Conservation (phyloP, 53 echinoderm and acorn worm species). For the Mesocentrotus franciscanus region DNA sequence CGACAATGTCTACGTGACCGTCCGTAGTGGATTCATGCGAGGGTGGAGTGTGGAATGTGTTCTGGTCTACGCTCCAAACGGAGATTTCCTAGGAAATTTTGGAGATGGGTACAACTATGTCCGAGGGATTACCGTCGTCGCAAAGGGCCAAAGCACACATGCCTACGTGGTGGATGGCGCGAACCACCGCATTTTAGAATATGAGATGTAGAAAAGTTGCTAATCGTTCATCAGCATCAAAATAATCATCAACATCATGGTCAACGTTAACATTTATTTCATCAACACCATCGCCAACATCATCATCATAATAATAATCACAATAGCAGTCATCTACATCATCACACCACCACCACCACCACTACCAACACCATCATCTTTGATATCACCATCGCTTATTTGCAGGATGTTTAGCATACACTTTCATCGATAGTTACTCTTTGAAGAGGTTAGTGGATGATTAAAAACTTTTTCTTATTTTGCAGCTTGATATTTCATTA, state of each 20-base stretch:
- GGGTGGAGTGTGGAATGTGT: slow-evolving; percentile 61
- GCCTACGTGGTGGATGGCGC: slow-evolving; percentile 71
- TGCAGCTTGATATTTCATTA: too few relatives aligned
- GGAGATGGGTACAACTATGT: slow-evolving; percentile 70
- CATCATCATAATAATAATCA: background rate
- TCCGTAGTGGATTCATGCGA: slow-evolving; percentile 53
- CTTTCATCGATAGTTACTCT: too few relatives aligned
- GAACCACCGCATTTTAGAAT: slow-evolving; percentile 41
- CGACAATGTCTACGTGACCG: slow-evolving; percentile 73
- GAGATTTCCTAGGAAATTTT: slow-evolving; percentile 62
- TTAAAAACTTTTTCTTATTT: too few relatives aligned
- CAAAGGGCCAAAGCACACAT: slow-evolving; percentile 43
- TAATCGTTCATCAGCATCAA: background rate
- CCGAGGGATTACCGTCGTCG: slow-evolving; percentile 58
- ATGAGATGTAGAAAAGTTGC: slow-evolving; percentile 55
- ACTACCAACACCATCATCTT: background rate
- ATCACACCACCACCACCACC: background rate
- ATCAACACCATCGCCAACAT: background rate
- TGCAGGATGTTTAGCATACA: too few relatives aligned
- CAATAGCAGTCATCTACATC: too few relatives aligned
- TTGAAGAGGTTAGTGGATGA: too few relatives aligned
- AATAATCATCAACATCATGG: background rate
- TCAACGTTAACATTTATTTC: background rate
- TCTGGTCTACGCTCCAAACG: slow-evolving; percentile 68
- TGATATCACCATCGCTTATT: too few relatives aligned